Evolutionary conservation across 1,140 invertebrate genomes (phyloP), one percentile per base, ranked within the genome.

Genomic region (Conopomorpha cramerella): DNA sequence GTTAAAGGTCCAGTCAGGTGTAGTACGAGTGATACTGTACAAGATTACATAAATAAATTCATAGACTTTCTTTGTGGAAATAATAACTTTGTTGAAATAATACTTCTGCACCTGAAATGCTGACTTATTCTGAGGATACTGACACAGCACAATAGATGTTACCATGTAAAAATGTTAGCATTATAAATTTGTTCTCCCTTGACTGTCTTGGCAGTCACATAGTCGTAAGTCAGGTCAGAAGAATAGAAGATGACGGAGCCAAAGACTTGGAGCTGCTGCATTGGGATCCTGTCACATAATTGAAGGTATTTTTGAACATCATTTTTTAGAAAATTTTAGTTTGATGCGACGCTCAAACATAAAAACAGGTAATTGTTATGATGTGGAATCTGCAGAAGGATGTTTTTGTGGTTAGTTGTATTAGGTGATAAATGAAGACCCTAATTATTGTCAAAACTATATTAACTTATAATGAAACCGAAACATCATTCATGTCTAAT

Each of bases 1-100:
- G 74, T 78, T 78, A 71, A 78, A 78, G 74, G 74, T 78, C 72
- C 74, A 59, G 74, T 77, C 74, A 76, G 68, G 70, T 76, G 72
- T 78, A 76, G 70, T 65, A 68, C 68, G 66, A 73, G 73, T 70
- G 64, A 54, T 64, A 58, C 71, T 68, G 64, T 59, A 73, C 70
- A 65, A 72, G 63, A 73, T 62, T 67, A 52, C 38, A 46, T 62
- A 61, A 41, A 57, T 66, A 51, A 64, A 53, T 52, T 55, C 40
- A 47, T 46, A 33, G 37, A 49, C 25, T 41, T 39, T 38, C 45
- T 49, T 27, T 35, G 19, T 6, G 10, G 10, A 23, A 10, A 23
- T 23, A 6, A 6, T 10, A 23, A 23, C 10, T 4, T 23, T 23
- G 19, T 23, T 23, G 4, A 23, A 23, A 23, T 53, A 65, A 59